Evolutionary conservation across 2,113 vertebrate genomes (phyloP), one percentile per base, ranked within the genome.

Genomic region (Oncorhynchus clarkii): DNA sequence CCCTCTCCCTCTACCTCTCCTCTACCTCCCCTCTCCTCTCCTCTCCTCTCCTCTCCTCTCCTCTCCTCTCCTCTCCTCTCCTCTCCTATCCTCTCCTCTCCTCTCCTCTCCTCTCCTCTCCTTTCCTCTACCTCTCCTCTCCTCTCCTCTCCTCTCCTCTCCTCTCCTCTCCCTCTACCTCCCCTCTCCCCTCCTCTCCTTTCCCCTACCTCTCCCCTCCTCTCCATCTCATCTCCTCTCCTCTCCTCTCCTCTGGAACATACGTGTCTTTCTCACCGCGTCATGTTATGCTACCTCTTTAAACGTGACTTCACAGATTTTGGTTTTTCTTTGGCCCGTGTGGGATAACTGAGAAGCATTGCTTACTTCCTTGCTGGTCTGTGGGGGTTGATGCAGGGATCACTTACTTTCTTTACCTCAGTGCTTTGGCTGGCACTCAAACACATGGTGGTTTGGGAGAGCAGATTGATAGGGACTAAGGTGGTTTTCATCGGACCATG

Each of bases 41-140:
- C 34, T 9, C 34, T 39, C 34, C 49, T 62, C 59, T 76, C 11
- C 48, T 34, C 31, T 34, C 31, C 1, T 39, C 34, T 39, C 34
- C 7, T 0, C 7, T 0, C 6, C 2, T 3, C 27, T 39, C 29
- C 34, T 9, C 34, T 39, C 8, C 49, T 62, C 69, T 76, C 3
- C 0, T 0, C 29, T 29, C 29, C 4, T 39, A 8, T 39, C 34
- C 8, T 39, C 34, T 39, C 31, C 5, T 5, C 31, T 5, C 31
- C 1, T 34, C 5, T 34, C 31, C 5, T 26, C 95, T 94, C 96
- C 8, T 39, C 39, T 39, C 39, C 8, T 11, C 39, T 39, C 34
- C 34, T 39, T 7, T 39, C 7, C 34, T 8, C 4, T 31, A 24
- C 4, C 4, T 1, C 3, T 1, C 29, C 29, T 31, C 4, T 31